Conservation (phyloP, 2,113 vertebrate genomes). For the Notothenia coriiceps region DNA sequence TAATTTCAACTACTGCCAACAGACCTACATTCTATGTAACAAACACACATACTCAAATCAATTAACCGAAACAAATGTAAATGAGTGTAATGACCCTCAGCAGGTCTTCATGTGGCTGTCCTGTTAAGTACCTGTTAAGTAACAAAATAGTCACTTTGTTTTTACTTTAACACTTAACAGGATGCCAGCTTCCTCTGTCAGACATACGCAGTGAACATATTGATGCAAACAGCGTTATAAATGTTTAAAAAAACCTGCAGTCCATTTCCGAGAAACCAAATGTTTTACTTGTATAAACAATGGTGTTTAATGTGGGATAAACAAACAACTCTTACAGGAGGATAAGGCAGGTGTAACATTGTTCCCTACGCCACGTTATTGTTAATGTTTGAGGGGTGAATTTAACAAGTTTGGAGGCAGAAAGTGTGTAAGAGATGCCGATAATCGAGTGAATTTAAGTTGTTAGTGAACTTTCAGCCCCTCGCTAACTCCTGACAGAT, state of each 20-base stretch:
- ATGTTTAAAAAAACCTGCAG: not conserved
- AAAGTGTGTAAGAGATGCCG: not conserved
- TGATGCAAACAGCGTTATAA: not conserved
- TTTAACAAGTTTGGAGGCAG: not conserved
- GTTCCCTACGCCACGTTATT: not conserved
- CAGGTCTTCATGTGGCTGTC: slow-evolving; percentile 85
- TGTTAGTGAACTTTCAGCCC: not conserved
- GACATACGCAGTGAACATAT: slow-evolving; percentile 2
- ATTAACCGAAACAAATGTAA: slow-evolving; percentile 47
- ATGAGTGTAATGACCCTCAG: slow-evolving; percentile 86
- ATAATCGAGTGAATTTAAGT: not conserved
- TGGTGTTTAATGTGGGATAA: slow-evolving; percentile 3
- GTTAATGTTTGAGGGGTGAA: not conserved
- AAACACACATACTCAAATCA: slow-evolving; percentile 19
- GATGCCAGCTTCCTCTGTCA: slow-evolving; percentile 8
- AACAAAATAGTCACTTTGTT: slow-evolving; percentile 13
- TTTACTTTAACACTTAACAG: not conserved
- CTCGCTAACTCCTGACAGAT: slow-evolving; percentile 52
- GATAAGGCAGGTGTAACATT: slow-evolving; percentile 42
- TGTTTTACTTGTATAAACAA: not conserved
- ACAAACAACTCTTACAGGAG: not conserved
- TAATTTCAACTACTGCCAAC: too few relatives aligned
- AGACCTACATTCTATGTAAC: too few relatives aligned
- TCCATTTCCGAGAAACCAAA: not conserved
- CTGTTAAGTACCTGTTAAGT: not conserved